These are phyloP conservation scores for Mionectes olivaceus DNA, from an alignment of 2,797 vertebrate genomes.

Conservation along the genomic window DNA sequence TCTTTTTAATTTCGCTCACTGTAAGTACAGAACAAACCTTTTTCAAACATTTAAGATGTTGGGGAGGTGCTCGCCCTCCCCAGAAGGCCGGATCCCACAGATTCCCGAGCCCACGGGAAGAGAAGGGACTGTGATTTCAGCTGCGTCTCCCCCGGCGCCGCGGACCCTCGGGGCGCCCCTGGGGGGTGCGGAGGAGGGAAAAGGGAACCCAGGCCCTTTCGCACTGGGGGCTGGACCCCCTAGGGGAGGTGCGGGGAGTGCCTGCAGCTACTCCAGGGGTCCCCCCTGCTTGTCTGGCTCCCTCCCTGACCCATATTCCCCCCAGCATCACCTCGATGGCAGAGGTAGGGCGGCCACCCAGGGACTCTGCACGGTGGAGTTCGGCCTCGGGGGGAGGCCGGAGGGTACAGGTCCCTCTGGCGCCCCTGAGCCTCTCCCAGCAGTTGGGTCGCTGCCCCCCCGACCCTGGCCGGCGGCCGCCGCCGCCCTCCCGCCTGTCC, in stretches of 20 bases:
- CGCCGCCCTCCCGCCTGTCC: constrained; percentile 58
- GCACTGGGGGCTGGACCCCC: not conserved
- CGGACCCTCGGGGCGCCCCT: not conserved
- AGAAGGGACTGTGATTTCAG: constrained; percentile 75
- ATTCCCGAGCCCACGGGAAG: constrained; percentile 68
- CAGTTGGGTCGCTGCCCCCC: not conserved
- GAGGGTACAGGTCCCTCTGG: not conserved
- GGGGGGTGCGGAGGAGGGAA: not conserved
- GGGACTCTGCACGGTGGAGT: not conserved
- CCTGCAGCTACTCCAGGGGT: not conserved
- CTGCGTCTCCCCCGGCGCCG: constrained; percentile 32
- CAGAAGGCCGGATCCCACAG: constrained; percentile 54
- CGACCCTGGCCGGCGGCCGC: not conserved
- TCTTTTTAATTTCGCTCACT: constrained; percentile 86
- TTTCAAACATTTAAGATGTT: constrained; percentile 83
- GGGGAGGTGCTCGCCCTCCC: constrained; percentile 9
- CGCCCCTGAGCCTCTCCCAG: not conserved
- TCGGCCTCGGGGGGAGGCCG: not conserved
- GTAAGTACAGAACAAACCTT: constrained; percentile 85
- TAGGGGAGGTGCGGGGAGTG: not conserved
- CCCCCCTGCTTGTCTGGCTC: not conserved
- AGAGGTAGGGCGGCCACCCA: not conserved
- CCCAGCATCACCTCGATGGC: not conserved
- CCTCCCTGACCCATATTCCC: not conserved
- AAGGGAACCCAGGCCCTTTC: not conserved